Percentiles rank a stretch among this genome's conserved stretches.
phyloP scores from a whole-genome alignment of 2,113 vertebrate genomes.

The Orcinus orca region DNA sequence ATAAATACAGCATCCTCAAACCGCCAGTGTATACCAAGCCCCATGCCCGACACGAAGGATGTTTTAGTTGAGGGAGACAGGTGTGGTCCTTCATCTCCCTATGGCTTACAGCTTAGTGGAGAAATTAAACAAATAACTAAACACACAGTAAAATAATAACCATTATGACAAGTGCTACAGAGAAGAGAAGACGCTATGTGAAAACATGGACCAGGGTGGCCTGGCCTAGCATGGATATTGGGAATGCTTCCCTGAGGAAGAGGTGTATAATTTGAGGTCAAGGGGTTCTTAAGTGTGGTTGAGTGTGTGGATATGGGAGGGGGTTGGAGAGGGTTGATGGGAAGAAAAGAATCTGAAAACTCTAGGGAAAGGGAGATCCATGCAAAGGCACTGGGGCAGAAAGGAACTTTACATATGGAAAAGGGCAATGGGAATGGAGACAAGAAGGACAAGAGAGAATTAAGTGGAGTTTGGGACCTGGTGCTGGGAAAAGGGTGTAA shows the following conservation, averaged over 20 bases:
- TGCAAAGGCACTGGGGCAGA: background rate
- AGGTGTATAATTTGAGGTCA: background rate
- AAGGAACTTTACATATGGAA: background rate
- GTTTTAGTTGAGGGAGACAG: background rate
- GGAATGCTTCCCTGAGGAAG: background rate
- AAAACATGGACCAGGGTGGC: background rate
- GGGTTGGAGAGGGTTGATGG: background rate
- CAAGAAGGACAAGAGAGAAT: background rate
- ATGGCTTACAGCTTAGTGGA: background rate
- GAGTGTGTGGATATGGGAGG: fast-evolving
- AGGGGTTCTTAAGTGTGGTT: background rate
- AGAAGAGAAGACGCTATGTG: background rate
- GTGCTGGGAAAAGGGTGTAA: fast-evolving
- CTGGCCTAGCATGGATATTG: background rate
- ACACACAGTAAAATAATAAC: background rate
- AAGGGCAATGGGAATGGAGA: too few species aligned
- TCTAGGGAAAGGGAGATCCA: background rate
- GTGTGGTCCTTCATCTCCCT: background rate
- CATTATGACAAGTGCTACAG: background rate
- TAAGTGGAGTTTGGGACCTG: background rate
- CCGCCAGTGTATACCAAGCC: background rate
- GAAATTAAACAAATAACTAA: background rate
- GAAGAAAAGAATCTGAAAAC: background rate
- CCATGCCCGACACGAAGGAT: background rate
- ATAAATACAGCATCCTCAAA: background rate